Conservation (phyloP, 2,113 vertebrate genomes). For the Carassius carassius region DNA sequence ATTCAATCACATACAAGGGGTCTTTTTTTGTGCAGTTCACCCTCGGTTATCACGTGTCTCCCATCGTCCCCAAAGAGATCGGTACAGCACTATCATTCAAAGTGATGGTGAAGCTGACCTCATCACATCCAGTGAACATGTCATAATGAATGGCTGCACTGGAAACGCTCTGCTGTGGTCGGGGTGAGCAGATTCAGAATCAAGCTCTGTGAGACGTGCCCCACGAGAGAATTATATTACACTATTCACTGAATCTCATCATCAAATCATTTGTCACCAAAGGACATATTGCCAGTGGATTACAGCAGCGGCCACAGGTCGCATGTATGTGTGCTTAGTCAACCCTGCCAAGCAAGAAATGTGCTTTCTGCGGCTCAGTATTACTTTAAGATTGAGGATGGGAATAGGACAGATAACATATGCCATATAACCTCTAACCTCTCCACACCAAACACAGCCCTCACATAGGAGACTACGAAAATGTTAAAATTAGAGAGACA, state of each 20-base stretch:
- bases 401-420: slow-evolving; percentile 59
- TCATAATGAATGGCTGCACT: slow-evolving; percentile 14
- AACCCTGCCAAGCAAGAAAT: slow-evolving; percentile 54
- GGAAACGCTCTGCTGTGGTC: slow-evolving; percentile 3
- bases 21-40: background rate
- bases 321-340: slow-evolving; percentile 45
- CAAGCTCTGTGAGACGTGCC: slow-evolving; percentile 14
- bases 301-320: slow-evolving; percentile 36
- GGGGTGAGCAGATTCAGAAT: slow-evolving; percentile 19
- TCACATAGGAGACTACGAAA: background rate
- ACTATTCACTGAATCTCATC: slow-evolving; percentile 53
- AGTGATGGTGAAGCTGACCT: slow-evolving; percentile 13
- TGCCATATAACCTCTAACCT: slow-evolving; percentile 34
- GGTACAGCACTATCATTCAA: background rate
- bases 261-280: slow-evolving; percentile 57
- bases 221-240: slow-evolving; percentile 48
- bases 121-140: slow-evolving; percentile 19
- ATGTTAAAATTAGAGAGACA: background rate
- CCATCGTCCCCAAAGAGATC: background rate
- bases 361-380: slow-evolving; percentile 41
- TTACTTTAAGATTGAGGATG: slow-evolving; percentile 43
- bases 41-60: background rate
- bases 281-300: slow-evolving; percentile 55
- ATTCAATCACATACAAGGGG: background rate
- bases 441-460: background rate